phyloP scores from a whole-genome alignment of 2,888 invertebrate genomes.

The Synergus gifuensis region DNA sequence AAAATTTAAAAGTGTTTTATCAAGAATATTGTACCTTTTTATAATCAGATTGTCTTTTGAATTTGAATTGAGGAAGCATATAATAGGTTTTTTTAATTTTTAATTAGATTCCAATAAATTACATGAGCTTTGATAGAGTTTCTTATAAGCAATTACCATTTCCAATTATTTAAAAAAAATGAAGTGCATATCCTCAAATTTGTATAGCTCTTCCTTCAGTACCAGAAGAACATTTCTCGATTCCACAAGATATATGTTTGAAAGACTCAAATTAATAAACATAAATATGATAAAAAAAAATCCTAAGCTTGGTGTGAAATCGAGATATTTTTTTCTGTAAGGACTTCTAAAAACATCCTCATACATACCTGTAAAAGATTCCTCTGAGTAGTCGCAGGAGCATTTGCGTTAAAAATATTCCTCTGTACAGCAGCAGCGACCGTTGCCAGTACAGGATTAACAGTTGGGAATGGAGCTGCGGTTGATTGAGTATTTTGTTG shows the following conservation, averaged over 20 bases:
- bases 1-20: slow-evolving; percentile 43
- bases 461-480: slow-evolving; percentile 68
- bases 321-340: neutral
- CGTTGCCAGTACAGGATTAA: slow-evolving; percentile 75
- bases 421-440: slow-evolving; percentile 76
- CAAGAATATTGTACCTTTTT: too few species aligned
- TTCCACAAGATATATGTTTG: neutral
- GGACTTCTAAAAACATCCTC: neutral
- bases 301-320: neutral
- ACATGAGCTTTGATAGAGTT: neutral
- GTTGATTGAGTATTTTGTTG: slow-evolving; percentile 63
- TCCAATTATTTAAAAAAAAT: neutral
- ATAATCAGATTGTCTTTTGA: neutral
- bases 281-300: neutral
- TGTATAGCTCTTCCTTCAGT: neutral
- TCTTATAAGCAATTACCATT: neutral
- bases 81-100: too few species aligned
- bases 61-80: neutral
- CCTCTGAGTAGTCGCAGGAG: slow-evolving; percentile 66
- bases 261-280: neutral
- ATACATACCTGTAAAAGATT: slow-evolving; percentile 68
- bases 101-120: neutral
- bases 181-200: neutral
- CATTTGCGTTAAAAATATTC: slow-evolving; percentile 68
- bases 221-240: neutral